Evolutionary conservation across 2,797 vertebrate species (phyloP).

Genomic region (Pyrocephalus nanus): DNA sequence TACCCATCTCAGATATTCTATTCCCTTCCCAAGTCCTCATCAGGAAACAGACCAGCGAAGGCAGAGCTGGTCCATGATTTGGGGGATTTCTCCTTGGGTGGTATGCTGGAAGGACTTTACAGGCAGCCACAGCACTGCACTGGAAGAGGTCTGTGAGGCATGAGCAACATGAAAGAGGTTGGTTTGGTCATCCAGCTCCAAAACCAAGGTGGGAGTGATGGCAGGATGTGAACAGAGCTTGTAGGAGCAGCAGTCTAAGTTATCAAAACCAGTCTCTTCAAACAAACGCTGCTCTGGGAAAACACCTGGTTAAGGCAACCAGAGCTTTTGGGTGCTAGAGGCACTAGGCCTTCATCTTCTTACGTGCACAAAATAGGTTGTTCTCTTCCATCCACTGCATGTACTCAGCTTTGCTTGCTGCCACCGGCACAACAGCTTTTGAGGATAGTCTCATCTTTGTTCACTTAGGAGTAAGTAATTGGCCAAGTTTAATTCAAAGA

Average conservation of each 20-base stretch:
- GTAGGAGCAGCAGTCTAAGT: background rate
- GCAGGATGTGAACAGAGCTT: background rate
- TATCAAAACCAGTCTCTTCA: background rate
- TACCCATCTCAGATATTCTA: background rate
- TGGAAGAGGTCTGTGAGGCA: background rate
- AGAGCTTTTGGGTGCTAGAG: background rate
- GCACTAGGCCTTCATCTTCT: background rate
- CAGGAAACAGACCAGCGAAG: background rate
- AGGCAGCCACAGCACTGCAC: background rate
- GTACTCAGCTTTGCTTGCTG: background rate
- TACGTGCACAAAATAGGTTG: accelerated
- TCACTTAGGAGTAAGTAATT: constrained; percentile 51
- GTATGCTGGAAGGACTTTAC: background rate
- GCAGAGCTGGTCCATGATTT: background rate
- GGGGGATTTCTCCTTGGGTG: background rate
- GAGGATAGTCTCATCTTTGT: constrained; percentile 5
- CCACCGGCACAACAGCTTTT: background rate
- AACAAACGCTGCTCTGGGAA: background rate
- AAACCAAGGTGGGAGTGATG: accelerated
- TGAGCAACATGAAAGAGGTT: background rate
- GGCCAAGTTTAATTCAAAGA: constrained; percentile 57
- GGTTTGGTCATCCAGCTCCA: background rate
- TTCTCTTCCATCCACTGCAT: background rate
- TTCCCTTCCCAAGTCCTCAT: background rate
- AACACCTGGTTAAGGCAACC: background rate